Base-by-base conservation (phyloP, 2,113 vertebrate species). In the Cavia porcellus region DNA sequence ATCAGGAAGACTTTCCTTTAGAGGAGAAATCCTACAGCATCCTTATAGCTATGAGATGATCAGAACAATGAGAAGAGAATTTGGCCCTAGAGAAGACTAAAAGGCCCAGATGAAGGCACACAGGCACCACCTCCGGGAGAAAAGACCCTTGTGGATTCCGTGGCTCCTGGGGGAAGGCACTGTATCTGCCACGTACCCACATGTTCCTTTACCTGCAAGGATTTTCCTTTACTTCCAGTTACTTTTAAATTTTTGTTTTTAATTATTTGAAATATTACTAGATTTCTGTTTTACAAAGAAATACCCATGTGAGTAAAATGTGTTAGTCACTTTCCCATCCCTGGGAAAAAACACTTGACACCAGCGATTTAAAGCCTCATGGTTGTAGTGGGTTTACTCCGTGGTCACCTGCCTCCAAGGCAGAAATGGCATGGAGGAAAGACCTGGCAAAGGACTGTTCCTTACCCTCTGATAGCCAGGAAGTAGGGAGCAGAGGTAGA, bases 201-300 rank as follows among this genome's bases (percentile, higher is more conserved):
- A 59, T n/a, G 61, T 35, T 15, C 64, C 50, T 89, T 3, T 17
- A 12, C 45, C n/a, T 89, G 52, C 8, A 15, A 47, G 32, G 50
- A 59, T 3, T 38, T 96, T 55, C 47, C 25, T 25, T n/a, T 7
- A 11, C 35, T 25, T 8, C 14, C 4, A 86, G 11, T 94, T 68
- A 90, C 30, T 88, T 96, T 45, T 80, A 14, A 25, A 52, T 75
- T 94, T 90, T 80, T 9, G 24, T 24, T 86, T 90, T 72, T 68
- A 91, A 68, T 75, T 95, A 83, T 24, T 96, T 32, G 91, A 84
- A 77, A 42, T 59, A 82, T 57, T 25, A 89, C 45, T 57, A 22
- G 5, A 50, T 86, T 89, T 97, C 77, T 42, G 66, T 66, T 91
- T 74, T 77, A 38, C 9, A 30, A 91, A 94, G 88, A 66, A 62